These are phyloP conservation scores for Atlantisia rogersi DNA, from an alignment of 2,113 vertebrate genomes.

Conservation along the genomic window DNA sequence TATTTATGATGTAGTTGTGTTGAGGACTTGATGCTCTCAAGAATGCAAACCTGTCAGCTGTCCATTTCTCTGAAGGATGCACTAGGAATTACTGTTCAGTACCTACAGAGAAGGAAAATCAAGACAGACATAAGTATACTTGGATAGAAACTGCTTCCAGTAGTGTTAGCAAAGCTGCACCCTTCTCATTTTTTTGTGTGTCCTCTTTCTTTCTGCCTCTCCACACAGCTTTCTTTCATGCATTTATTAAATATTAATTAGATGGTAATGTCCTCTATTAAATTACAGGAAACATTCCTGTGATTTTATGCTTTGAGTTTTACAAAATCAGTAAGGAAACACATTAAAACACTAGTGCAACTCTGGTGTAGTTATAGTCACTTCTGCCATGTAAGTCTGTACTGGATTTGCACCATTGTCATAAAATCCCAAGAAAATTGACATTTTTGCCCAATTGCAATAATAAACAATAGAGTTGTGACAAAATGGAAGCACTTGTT, in stretches of 20 bases:
- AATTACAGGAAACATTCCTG: slow-evolving; percentile 22
- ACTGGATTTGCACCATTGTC: neutral
- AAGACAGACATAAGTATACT: neutral
- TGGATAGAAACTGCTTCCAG: neutral
- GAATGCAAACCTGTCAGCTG: neutral
- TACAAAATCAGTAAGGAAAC: slow-evolving; percentile 1
- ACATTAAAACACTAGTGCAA: neutral
- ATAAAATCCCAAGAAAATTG: neutral
- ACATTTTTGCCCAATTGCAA: neutral
- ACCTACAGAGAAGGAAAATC: neutral
- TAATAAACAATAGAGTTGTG: neutral
- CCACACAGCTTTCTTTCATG: neutral
- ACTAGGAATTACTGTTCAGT: neutral
- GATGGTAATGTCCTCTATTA: slow-evolving; percentile 10
- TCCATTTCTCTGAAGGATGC: neutral
- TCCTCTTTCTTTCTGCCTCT: neutral
- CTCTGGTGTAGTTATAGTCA: neutral
- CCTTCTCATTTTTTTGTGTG: neutral
- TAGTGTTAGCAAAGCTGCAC: neutral
- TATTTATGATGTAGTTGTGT: neutral
- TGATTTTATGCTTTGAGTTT: slow-evolving; percentile 36
- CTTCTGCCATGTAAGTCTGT: neutral
- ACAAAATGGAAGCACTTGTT: neutral
- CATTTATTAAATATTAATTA: slow-evolving; percentile 49
- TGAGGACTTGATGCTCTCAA: neutral